Evolutionary conservation across 1,140 invertebrate genomes (phyloP), one percentile per base, ranked within the genome.

Genomic region (Drosophila orosa): DNA sequence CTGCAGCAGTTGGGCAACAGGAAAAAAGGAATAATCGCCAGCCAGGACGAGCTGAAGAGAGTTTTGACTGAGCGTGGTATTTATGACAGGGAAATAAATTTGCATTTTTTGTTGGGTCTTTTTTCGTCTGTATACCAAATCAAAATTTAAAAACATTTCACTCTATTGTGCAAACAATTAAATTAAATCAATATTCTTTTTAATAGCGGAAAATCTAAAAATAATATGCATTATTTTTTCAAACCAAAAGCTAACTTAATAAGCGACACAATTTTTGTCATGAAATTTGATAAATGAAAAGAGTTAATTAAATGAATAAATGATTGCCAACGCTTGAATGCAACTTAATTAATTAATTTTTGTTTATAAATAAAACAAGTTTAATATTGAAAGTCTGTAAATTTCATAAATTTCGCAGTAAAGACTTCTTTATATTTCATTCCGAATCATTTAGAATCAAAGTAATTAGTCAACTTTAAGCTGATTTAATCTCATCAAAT

Each of bases 1-100:
- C 78, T 85, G 82, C 74, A 69, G 82, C 69, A 66, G 39, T 71
- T 72, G 56, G 68, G 50, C 66, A 71, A 71, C 66, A 35, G 73
- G 47, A 45, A 58, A 58, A n/a, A 61, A 25, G 52, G 45, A 19
- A 56, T 29, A 9, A 17, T 29, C 25, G 45, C 25, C 25, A 55
- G 52, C 58, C 58, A 25, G 59, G 60, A 58, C 35, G 55, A 29
- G 42, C 39, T 42, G 42, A 39, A 44, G 45, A 35, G 33, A 67
- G 31, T 55, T 59, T 31, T 48, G 40, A 57, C 59, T 61, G 56
- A 59, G 44, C 65, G 69, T 31, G 27, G 33, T 39, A 71, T 67
- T 44, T 71, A 37, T 40, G 19, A 55, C 52, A 54, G 44, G 25
- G n/a, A 61, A 55, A 61, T 39, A 73, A 74, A 55, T 59, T 35